Evolutionary conservation across 2,797 vertebrate genomes (phyloP).

Genomic region (Falco naumanni): DNA sequence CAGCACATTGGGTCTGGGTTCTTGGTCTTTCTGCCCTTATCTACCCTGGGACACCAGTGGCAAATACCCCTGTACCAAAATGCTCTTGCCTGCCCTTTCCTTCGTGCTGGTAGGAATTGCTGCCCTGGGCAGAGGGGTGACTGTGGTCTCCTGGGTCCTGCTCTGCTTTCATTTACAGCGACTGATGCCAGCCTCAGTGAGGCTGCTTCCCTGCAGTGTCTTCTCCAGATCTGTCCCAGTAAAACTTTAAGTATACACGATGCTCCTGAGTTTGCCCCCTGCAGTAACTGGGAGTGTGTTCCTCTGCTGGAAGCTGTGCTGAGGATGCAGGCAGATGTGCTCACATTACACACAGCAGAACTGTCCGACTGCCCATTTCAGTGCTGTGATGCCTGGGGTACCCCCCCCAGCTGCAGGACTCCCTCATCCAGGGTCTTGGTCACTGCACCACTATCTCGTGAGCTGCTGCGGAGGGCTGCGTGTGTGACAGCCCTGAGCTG

Average conservation of each 20-base stretch:
- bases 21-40: background rate
- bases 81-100: background rate
- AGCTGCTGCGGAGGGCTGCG: background rate
- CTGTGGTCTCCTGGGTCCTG: background rate
- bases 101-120: background rate
- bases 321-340: background rate
- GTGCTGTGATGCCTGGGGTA: no score
- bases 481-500: accelerated
- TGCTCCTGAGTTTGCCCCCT: background rate
- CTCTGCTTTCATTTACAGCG: background rate
- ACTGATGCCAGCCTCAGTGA: background rate
- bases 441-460: accelerated
- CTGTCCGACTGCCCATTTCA: accelerated
- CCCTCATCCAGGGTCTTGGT: background rate
- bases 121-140: background rate
- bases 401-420: background rate
- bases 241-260: accelerated
- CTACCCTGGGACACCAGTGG: no score
- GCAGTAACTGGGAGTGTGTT: accelerated
- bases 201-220: background rate
- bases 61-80: background rate
- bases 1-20: background rate
- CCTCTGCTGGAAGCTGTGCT: background rate
- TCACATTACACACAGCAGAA: accelerated
- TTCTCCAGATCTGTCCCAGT: background rate